phyloP scores from a whole-genome alignment of 1,140 invertebrate species.

The Cotesia vestalis region DNA sequence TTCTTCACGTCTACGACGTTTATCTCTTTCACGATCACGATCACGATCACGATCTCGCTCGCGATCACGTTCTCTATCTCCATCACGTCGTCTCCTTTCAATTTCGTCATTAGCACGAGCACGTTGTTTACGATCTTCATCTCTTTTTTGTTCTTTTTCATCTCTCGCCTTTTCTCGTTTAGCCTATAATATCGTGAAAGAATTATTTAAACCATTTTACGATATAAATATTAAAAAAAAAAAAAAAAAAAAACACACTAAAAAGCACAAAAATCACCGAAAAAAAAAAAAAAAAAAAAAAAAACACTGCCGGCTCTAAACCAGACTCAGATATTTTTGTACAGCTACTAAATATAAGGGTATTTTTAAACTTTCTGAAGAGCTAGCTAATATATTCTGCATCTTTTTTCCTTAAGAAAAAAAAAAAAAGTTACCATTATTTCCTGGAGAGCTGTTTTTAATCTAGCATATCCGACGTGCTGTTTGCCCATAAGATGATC shows the following conservation, averaged over 20 bases:
- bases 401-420: no score
- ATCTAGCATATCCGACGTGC: slow-evolving; percentile 88
- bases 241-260: no score
- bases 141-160: slow-evolving; percentile 72
- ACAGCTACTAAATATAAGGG: no score
- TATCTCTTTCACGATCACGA: slow-evolving; percentile 54
- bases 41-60: slow-evolving; percentile 50
- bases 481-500: slow-evolving; percentile 98
- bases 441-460: slow-evolving; percentile 75
- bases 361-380: no score
- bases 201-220: slow-evolving; percentile 10
- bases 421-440: slow-evolving; percentile 56
- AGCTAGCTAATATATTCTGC: no score
- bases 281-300: no score
- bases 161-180: slow-evolving; percentile 74
- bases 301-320: no score
- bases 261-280: no score
- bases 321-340: no score
- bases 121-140: slow-evolving; percentile 70
- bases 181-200: slow-evolving; percentile 46
- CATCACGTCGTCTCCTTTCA: slow-evolving; percentile 56
- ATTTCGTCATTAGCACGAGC: slow-evolving; percentile 64
- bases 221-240: neutral
- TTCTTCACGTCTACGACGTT: slow-evolving; percentile 61
- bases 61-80: slow-evolving; percentile 62